Percentiles rank a stretch among this genome's conserved stretches.
Evolutionary conservation across 2,113 vertebrate genomes (phyloP).

Genomic region (Tragelaphus strepsiceros): DNA sequence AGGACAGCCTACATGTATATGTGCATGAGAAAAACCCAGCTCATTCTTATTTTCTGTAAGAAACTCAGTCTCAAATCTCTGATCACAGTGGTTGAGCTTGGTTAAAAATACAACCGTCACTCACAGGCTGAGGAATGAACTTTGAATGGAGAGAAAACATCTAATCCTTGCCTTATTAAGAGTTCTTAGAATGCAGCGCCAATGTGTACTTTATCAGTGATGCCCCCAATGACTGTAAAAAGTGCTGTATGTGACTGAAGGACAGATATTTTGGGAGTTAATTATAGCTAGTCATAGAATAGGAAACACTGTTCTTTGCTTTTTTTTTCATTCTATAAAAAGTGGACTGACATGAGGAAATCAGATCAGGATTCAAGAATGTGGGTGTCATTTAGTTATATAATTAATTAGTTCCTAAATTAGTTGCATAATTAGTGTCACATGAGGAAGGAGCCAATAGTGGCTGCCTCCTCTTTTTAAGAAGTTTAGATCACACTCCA

Average conservation of each 20-base stretch:
- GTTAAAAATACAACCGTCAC: background rate
- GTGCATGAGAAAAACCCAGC: background rate
- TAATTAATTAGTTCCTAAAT: background rate
- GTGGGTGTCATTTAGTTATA: background rate
- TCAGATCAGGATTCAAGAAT: background rate
- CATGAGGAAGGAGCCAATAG: background rate
- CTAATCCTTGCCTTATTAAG: background rate
- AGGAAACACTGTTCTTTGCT: background rate
- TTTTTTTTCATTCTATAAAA: background rate
- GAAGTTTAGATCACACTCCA: fast-evolving
- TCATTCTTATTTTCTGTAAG: background rate
- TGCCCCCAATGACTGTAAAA: background rate
- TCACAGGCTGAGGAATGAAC: background rate
- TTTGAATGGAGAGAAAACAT: background rate
- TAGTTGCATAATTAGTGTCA: background rate
- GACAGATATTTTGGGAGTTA: background rate
- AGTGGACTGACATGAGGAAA: background rate
- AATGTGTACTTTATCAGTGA: background rate
- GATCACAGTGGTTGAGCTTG: background rate
- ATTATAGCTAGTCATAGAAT: background rate
- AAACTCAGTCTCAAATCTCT: background rate
- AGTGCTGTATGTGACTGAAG: background rate
- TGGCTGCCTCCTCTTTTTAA: background rate
- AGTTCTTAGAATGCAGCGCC: fast-evolving
- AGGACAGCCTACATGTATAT: fast-evolving